Base-by-base conservation (phyloP, 1,140 invertebrate species). In the Ceratina calcarata region DNA sequence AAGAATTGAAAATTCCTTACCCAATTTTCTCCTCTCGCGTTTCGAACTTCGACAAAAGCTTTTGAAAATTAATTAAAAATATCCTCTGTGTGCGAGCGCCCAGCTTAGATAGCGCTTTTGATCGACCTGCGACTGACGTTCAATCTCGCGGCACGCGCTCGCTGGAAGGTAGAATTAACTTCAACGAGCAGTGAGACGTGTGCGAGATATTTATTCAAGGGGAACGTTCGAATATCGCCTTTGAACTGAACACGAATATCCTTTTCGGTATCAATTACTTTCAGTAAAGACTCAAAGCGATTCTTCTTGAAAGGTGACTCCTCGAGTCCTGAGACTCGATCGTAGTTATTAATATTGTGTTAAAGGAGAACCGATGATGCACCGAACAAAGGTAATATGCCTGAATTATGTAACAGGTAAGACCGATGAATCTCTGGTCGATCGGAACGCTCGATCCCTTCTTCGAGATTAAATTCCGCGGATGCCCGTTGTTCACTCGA, bases 11-110 rank as follows among this genome's bases (percentile, higher is more conserved):
- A 45, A 45, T 45, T 45, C 37, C 37, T 45, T 45, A 6, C 10
- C 37, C 37, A 4, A 4, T 32, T 32, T 32, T 4, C 27, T 2
- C 27, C 27, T 32, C 27, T 4, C 55, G 55, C 15, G 55, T 57
- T 57, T 57, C 55, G 15, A 57, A 18, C 12, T 57, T 16, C 55
- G 55, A 13, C 58, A 53, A 57, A 55, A 70, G 32, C 49, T 60
- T 27, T 24, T 66, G 49, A 75, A 74, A 77, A 83, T 85, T 85
- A 85, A 81, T 73, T 75, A 53, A 67, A 53, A 83, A 78, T 82
- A 76, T 68, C 62, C 81, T 72, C 49, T 62, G 55, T 51, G 74
- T 71, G 53, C 62, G 49, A 18, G 12, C 62, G 51, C 51, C 37
- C 51, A 55, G 74, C 37, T 67, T 45, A 53, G 64, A 78, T 67